A percentile compares a stretch with the other conserved stretches of the same genome.
Evolutionary conservation across 2,888 invertebrate species (phyloP).

Genomic region (Sthenelais limicola): DNA sequence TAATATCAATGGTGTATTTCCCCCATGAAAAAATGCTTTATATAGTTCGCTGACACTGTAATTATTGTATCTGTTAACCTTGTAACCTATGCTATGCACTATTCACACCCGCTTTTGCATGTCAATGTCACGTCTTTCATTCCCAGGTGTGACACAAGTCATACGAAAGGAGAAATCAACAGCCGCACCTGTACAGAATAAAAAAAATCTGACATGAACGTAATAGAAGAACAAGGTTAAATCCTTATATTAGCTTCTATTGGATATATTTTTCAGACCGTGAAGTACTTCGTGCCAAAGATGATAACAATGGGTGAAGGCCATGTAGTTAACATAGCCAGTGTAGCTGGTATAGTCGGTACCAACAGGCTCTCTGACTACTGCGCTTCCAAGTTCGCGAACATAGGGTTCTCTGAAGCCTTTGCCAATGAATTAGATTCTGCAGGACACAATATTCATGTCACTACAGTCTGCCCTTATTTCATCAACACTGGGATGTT

Average conservation of each 20-base stretch:
- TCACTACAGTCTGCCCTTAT: conserved; percentile 93
- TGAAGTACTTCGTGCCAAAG: conserved; percentile 90
- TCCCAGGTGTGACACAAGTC: no score
- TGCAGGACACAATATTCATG: conserved; percentile 79
- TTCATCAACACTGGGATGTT: conserved; percentile 99
- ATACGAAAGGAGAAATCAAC: no score
- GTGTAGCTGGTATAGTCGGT: conserved; percentile 88
- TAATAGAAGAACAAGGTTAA: neutral
- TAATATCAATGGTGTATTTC: no score
- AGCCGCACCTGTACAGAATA: no score
- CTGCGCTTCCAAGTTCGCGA: conserved; percentile 94
- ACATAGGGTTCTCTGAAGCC: conserved; percentile 89
- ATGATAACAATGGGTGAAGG: conserved; percentile 91
- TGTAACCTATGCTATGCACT: no score
- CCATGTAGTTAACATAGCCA: conserved; percentile 93
- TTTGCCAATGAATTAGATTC: conserved; percentile 46
- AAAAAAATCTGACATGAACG: no score
- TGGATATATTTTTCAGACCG: conserved; percentile 79
- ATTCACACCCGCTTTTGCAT: no score
- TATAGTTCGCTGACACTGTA: no score
- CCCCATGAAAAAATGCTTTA: no score
- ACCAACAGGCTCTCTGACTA: conserved; percentile 80
- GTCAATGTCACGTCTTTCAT: no score
- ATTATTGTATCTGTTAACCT: no score
- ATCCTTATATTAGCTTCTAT: neutral